Evolutionary conservation across 2,797 vertebrate genomes (phyloP), one percentile per base, ranked within the genome.

Genomic region (Brachyalestes nurse): DNA sequence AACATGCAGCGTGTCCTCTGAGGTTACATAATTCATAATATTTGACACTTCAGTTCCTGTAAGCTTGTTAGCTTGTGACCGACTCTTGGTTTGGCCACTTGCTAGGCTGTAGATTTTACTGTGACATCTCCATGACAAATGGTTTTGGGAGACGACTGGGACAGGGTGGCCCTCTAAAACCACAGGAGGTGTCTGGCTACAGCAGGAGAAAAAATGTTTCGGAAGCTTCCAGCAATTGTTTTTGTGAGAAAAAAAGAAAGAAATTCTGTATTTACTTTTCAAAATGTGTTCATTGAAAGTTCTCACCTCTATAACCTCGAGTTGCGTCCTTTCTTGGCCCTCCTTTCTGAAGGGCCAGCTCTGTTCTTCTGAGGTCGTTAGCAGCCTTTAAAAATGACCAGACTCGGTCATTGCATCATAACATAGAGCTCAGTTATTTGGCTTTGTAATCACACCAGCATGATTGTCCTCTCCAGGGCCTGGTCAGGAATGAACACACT

Each of bases 101-200:
- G 88, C 87, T 88, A 84, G 86, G 89, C 86, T 87, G 86, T 86
- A 86, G 88, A 91, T 92, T 90, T 89, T 90, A 91, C 88, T 85
- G 80, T 90, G 90, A 92, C 91, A 92, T 90, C 90, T 90, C 89
- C 81, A 83, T 92, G 91, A 92, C 91, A 93, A 90, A 92, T 88
- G 89, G 90, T 89, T 92, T 91, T 90, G 87, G 84, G 84, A 85
- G 81, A 85, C 25, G 53, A 72, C 66, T 76, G 61, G 67, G 40
- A 60, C 64, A 65, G 34, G 19, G 45, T 47, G 60, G 25, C 64
- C 58, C 57, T 67, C 75, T 73, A 80, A 78, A 71, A 55, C 25
- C 34, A 61, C 51, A 14, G 91, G 88, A 88, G 91, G 89, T 91
- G 90, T 91, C 81, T 81, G 86, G 38, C 79, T 87, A 65, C 61